Conservation (phyloP, 1,140 invertebrate species). For the Conus betulinus region DNA sequence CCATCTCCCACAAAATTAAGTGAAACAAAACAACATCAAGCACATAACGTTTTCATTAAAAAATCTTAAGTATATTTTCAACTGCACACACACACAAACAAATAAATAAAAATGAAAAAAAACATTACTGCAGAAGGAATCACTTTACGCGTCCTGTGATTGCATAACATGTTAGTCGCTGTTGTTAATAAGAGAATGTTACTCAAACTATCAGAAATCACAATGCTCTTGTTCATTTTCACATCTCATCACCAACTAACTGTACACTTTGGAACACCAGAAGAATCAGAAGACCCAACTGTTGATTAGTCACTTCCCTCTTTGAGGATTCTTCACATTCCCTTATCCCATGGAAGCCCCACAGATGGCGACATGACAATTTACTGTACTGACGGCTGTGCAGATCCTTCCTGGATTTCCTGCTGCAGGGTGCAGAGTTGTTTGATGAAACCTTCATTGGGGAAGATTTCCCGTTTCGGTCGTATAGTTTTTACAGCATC, state of each 20-base stretch:
- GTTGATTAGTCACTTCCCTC: background rate
- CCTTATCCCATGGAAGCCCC: too few species aligned
- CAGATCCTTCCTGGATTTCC: constrained; percentile 26
- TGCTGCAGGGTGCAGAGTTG: constrained; percentile 69
- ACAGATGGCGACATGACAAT: background rate
- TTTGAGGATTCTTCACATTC: background rate
- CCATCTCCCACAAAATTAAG: too few species aligned
- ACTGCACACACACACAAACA: too few species aligned
- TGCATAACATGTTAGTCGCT: too few species aligned
- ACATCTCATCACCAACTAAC: background rate
- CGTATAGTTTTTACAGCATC: constrained; percentile 82
- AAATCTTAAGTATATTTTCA: too few species aligned
- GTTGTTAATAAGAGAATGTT: too few species aligned
- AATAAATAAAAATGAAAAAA: too few species aligned
- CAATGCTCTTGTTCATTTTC: background rate
- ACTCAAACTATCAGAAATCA: too few species aligned
- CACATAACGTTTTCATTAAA: too few species aligned
- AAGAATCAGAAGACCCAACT: background rate
- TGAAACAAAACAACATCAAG: too few species aligned
- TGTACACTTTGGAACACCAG: background rate
- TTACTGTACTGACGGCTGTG: background rate
- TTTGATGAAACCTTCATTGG: constrained; percentile 76
- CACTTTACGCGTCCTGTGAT: too few species aligned
- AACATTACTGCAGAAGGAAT: too few species aligned
- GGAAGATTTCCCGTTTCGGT: constrained; percentile 78